Base-by-base conservation (phyloP, 2,797 vertebrate genomes). In the Morus bassanus region DNA sequence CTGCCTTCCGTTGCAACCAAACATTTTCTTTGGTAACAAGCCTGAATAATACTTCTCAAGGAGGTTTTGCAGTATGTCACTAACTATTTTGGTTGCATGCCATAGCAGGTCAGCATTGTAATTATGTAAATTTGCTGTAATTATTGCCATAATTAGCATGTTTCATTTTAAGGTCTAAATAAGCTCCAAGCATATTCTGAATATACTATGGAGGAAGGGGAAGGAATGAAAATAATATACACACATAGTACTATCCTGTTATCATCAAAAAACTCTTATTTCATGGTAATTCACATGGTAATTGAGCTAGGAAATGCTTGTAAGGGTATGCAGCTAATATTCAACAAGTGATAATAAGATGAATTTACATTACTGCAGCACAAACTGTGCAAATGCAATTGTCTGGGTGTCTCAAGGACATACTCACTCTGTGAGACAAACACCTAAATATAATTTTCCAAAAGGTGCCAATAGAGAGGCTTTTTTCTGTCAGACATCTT, bases 41-140 rank as follows among this genome's bases (percentile, higher is more conserved):
- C 35, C 70, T 80, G 68, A 91, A 65, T 21, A 69, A 65, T 83
- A 53, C 53, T 95, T 95, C 93, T 88, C 67, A 85, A 81, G 65
- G 80, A 64, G 69, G 56, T 81, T 96, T 77, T 48, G 18, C 60
- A 84, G 67, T 39, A 56, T 37, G 43, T 72, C 1, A 4, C 75
- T 94, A 89, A 48, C 63, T 92, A 61, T 96, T 97, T 95, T 33
- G 8, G 72, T 87, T 95, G 10, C 28, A 73, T 76, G 24, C 53
- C 65, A 68, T 19, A 95, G 39, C 43, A 94, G 57, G 67, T 90
- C 81, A 90, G 86, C 83, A 35, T 67, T 93, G 33, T 88, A 91
- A 96, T 95, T 90, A 93, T 39, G 54, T 43, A 96, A 93, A 97
- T 92, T 74, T 88, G 7, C 43, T 93, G 45, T 84, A 95, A 96